Base-by-base conservation (phyloP, 2,113 vertebrate species). In the Plectropomus leopardus region DNA sequence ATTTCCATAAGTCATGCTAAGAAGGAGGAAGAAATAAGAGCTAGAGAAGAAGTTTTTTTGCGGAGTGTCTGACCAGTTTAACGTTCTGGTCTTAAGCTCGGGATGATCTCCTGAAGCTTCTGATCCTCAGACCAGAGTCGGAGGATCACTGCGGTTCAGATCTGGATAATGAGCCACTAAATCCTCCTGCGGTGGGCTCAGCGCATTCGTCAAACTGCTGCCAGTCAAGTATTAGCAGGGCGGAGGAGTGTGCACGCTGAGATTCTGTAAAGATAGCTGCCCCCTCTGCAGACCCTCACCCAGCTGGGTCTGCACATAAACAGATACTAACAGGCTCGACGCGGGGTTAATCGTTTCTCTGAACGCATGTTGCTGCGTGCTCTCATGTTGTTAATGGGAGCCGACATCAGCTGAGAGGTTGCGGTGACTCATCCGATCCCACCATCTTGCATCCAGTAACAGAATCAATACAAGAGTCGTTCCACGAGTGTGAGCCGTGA, bases 201-300 rank as follows among this genome's bases (percentile, higher is more conserved):
- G 75, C 71, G 71, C 86, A 89, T 84, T 85, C 90, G 88, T 89
- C 72, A 86, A 86, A 83, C 78, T 74, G 78, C 83, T 24, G 70
- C 67, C 48, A 44, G 69, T 28, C 24, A 53, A n/a, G 60, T 10
- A 15, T 67, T 21, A 82, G 64, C 54, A 50, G 69, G 53, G 50
- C 21, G 16, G 32, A 36, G 14, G 28, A 32, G 26, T 32, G 40
- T 42, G 59, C n/a, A 42, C 50, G 28, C 32, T 23, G 65, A 55
- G 26, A 28, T 59, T 9, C 32, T n/a, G n/a, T 70, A 30, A 50
- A 30, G 30, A 14, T 13, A 11, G 21, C 40, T 55, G 5, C 40
- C 65, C 32, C 1, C 44, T 1, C 0, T 65, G n/a, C 4, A 26
- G 55, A 54, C 60, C 60, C 21, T 21, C 51, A 55, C 55, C 47